Base-by-base conservation (phyloP, 1,140 invertebrate genomes). In the Hesperophylax magnus region DNA sequence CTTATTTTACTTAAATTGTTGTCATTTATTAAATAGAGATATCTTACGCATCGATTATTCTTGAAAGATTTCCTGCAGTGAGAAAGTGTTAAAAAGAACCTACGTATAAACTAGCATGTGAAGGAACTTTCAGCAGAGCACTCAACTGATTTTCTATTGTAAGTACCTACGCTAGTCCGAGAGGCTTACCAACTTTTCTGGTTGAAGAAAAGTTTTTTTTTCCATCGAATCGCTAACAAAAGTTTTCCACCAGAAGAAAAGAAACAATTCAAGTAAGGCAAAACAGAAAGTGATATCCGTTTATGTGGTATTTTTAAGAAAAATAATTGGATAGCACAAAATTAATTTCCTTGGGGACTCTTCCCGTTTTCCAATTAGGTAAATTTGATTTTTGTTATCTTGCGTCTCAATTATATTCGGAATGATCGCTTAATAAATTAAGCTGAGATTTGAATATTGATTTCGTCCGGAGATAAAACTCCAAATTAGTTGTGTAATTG, bases 91-190 rank as follows among this genome's bases (percentile, higher is more conserved):
- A n/a, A 67, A 67, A 31, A 34, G 27, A 58, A 22, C 3, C 9
- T 67, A 67, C 4, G 8, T 11, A 67, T 67, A 67, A 67, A 67
- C 31, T 20, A 31, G 27, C 63, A 39, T 39, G 63, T 67, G 22
- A 8, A n/a, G 27, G 34, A 67, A 67, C 24, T 67, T 67, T 67
- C n/a, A 31, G 17, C 63, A 67, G 22, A 67, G 27, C 56, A 67
- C 63, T 67, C 71, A 54, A 74, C 31, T 74, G 34, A 74, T 53
- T 74, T 53, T 74, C 71, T 74, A 74, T 74, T 74, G 56, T 54
- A 52, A 54, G 63, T 39, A 72, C 34, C 18, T 6, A 8, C 3
- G 34, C 69, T 54, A 31, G 71, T 74, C 18, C 22, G n/a, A 52
- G 47, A 24, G 20, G 71, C 71, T 74, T 74, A 74, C 56, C 71